These are phyloP conservation scores for Elaphurus davidianus DNA, from an alignment of 2,113 vertebrate genomes.

Conservation along the genomic window DNA sequence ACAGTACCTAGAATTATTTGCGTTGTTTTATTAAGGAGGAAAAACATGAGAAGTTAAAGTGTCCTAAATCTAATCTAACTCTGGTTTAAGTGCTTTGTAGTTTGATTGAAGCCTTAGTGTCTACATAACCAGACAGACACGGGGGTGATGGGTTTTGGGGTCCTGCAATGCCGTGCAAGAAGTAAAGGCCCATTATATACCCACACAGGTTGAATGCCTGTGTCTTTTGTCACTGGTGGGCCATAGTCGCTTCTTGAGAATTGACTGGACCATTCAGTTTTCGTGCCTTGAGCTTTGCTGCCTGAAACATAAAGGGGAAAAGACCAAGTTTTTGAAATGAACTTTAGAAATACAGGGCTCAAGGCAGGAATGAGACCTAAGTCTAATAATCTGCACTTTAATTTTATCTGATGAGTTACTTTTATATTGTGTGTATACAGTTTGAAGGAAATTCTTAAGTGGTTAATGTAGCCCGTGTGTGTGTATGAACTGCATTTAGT, in stretches of 20 bases:
- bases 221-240: background rate
- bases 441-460: background rate
- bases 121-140: background rate
- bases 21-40: background rate
- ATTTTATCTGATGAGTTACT: slow-evolving; percentile 22
- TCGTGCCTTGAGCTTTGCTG: background rate
- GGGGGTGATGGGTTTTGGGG: background rate
- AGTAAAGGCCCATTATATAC: background rate
- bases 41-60: background rate
- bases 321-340: background rate
- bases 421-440: background rate
- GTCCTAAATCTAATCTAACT: background rate
- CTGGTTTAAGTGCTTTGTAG: background rate
- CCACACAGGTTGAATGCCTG: background rate
- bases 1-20: background rate
- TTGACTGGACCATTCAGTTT: background rate
- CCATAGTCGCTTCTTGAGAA: background rate
- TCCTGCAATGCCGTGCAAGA: background rate
- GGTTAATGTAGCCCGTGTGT: background rate
- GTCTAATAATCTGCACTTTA: background rate
- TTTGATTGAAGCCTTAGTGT: background rate
- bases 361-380: background rate
- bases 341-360: background rate
- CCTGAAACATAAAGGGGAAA: background rate
- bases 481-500: background rate